Percentiles rank a stretch among this genome's conserved stretches.
These are phyloP conservation scores for Cladopsammia gracilis DNA, from an alignment of 64 coral and sea anemone genomes.

Conservation along the genomic window DNA sequence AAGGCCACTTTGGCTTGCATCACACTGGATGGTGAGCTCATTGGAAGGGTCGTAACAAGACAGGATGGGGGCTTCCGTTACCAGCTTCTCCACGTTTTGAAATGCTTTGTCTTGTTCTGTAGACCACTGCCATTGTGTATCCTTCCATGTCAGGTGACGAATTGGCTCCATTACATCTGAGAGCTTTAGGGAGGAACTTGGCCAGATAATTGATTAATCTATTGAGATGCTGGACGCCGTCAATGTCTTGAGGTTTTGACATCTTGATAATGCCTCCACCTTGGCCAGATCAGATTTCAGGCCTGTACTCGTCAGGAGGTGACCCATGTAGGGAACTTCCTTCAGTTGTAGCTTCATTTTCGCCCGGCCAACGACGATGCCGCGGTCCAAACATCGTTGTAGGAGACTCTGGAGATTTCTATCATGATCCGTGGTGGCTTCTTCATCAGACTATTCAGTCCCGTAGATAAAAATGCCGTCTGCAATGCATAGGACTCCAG, in stretches of 20 bases:
- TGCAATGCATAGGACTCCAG: background rate
- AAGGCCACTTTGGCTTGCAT: slow-evolving; percentile 41
- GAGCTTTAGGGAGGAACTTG: slow-evolving; percentile 25
- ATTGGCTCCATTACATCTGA: slow-evolving; percentile 43
- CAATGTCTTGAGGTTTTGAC: background rate
- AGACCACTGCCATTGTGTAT: slow-evolving; percentile 29
- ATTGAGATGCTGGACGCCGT: background rate
- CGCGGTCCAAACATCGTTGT: slow-evolving; percentile 5
- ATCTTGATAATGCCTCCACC: slow-evolving; percentile 7
- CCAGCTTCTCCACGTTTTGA: slow-evolving; percentile 1
- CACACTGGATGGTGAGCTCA: slow-evolving; percentile 47
- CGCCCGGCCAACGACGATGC: slow-evolving; percentile 7
- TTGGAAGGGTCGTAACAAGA: slow-evolving; percentile 32
- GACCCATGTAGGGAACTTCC: slow-evolving; percentile 38
- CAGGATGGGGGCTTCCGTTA: slow-evolving; percentile 39
- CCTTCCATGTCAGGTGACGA: slow-evolving; percentile 61
- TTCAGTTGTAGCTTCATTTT: slow-evolving; percentile 23
- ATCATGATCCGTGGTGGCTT: background rate
- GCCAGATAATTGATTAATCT: slow-evolving; percentile 51
- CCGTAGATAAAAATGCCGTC: background rate
- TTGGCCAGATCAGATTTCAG: slow-evolving; percentile 9
- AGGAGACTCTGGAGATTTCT: background rate
- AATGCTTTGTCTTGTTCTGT: slow-evolving; percentile 28
- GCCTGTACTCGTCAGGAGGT: background rate
- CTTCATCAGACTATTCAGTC: background rate